Evolutionary conservation across 2,113 vertebrate species (phyloP), one percentile per base, ranked within the genome.

Genomic region (Larimichthys crocea): DNA sequence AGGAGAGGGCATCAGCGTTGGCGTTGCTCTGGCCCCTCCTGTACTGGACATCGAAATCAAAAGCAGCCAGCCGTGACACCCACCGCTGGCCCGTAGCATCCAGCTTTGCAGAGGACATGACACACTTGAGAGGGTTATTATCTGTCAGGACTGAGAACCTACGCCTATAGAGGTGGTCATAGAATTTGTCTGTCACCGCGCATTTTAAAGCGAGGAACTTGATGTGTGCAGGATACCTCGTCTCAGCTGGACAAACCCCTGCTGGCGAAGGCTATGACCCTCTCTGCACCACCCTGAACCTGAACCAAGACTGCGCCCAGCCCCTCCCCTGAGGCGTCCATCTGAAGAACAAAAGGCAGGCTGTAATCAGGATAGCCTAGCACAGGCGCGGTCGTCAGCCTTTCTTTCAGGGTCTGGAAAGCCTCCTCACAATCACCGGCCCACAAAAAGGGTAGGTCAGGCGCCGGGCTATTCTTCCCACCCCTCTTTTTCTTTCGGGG

Each of bases 191-290:
- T 7, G 74, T 76, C 4, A 57, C 62, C 0, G 40, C 62, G 50
- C 62, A 76, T 7, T 76, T 66, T 0, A 64, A 48, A 0, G 35
- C 40, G 0, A 79, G 76, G 40, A 79, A 79, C 19, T 70, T 19
- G 0, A 74, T 76, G 0, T 76, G 50, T n/a, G 74, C 35, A 29
- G 22, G 79, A 22, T 61, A 81, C 16, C 70, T 62, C 0, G 26
- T 79, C 29, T 78, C 75, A 0, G 69, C 29, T 55, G 60, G 68
- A 4, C 49, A 83, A 67, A 5, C 55, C 62, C 40, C 75, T 66
- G 29, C 76, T 85, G 16, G 57, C 65, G 4, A 17, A 70, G 10
- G 80, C 72, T 46, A 82, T 82, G 35, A 84, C 70, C 2, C 82
- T 78, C 82, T 78, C 75, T 0, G 15, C 15, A 0, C 61, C 75